Percentiles rank a stretch among this genome's conserved stretches.
Evolutionary conservation across 2,797 vertebrate species (phyloP).

Genomic region (Enteromius afrohamiltoni): DNA sequence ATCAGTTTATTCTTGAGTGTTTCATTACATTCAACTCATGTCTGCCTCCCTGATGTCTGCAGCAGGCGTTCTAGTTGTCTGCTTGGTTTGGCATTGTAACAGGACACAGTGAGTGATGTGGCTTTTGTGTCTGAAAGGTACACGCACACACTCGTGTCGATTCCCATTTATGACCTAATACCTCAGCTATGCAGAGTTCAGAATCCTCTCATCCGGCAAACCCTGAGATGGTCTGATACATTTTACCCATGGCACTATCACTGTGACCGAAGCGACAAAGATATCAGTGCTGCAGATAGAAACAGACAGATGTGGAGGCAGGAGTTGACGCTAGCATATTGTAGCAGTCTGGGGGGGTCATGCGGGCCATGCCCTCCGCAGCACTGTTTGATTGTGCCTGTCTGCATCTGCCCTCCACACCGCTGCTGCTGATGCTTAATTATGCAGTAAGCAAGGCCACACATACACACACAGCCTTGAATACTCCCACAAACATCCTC

Average conservation of each 20-base stretch:
- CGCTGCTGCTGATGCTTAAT: conserved; percentile 70
- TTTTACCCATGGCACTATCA: conserved; percentile 24
- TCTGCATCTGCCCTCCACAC: conserved; percentile 45
- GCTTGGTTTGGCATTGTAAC: conserved; percentile 28
- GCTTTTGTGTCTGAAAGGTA: conserved; percentile 26
- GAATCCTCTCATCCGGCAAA: conserved; percentile 15
- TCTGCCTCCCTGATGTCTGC: conserved; percentile 27
- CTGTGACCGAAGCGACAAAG: neutral
- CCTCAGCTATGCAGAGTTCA: conserved; percentile 40
- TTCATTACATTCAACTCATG: conserved; percentile 42
- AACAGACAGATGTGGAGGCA: conserved; percentile 25
- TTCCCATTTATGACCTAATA: conserved; percentile 31
- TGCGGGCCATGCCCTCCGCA: conserved; percentile 35
- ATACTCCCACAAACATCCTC: conserved; percentile 55
- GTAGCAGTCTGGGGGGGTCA: conserved; percentile 29
- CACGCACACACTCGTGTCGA: conserved; percentile 1
- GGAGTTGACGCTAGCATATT: conserved; percentile 39
- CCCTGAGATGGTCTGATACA: neutral
- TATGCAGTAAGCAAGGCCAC: conserved; percentile 67
- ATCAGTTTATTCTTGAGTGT: conserved; percentile 21
- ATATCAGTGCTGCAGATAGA: neutral
- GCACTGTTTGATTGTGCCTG: conserved; percentile 13
- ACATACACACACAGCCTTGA: conserved; percentile 36
- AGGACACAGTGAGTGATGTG: conserved; percentile 12
- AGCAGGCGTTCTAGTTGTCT: conserved; percentile 25